Evolutionary conservation across 2,888 invertebrate species (phyloP), one percentile per base, ranked within the genome.

Genomic region (Rapana venosa): DNA sequence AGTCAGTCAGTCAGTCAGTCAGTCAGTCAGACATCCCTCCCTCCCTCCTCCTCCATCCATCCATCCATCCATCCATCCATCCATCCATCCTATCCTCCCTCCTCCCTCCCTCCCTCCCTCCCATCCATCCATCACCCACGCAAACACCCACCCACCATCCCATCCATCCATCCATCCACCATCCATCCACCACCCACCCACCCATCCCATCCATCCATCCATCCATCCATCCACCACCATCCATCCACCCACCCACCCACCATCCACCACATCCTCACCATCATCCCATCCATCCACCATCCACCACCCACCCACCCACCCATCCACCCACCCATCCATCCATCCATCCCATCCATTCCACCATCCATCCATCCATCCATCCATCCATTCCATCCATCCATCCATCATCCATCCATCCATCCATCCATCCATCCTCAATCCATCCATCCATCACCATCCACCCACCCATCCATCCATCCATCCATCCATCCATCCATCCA

Each of bases 1-100:
- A 36, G 81, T 81, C 77, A 77, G 77, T 77, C 77, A 77, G 77
- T 77, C 77, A 77, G 77, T 77, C 77, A 77, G 77, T 77, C 77
- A 77, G 77, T 77, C 32, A 30, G 32, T 77, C 77, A 77, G 77
- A 30, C 77, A 77, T n/a, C n/a, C n/a, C n/a, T n/a, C n/a, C n/a
- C n/a, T n/a, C n/a, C n/a, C n/a, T n/a, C n/a, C n/a, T 47, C 2
- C 2, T 2, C 47, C 47, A 47, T 47, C 47, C 47, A 47, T 47
- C 47, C 47, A 47, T 47, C 47, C 47, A 47, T 47, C 47, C 47
- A 47, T 47, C 47, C 47, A 47, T 47, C 47, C 47, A 47, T 47
- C 47, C 47, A 47, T 74, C 74, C 74, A 74, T 74, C 74, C 74
- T n/a, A 74, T 66, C n/a, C n/a, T n/a, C n/a, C n/a, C n/a, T n/a